Percentiles rank a stretch among this genome's conserved stretches.
phyloP scores from a whole-genome alignment of 2,888 invertebrate species.

The Seira musarum region DNA sequence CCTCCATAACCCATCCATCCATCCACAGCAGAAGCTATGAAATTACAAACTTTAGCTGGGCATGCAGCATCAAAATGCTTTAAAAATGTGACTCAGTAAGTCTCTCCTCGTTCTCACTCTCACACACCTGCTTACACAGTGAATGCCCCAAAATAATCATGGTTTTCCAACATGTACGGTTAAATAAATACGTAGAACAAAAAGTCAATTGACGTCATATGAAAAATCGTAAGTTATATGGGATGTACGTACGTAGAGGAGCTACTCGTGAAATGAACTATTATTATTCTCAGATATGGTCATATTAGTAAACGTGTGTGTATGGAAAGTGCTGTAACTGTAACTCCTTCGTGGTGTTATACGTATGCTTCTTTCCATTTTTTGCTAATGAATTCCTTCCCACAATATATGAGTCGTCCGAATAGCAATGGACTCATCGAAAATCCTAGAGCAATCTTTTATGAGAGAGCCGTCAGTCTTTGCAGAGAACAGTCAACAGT shows the following conservation, averaged over 20 bases:
- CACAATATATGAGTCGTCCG: background rate
- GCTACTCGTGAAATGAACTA: background rate
- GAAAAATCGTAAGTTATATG: slow-evolving; percentile 3
- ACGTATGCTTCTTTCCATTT: background rate
- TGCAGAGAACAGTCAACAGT: slow-evolving; percentile 47
- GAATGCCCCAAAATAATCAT: background rate
- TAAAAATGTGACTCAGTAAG: background rate
- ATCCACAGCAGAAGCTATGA: background rate
- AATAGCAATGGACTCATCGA: slow-evolving; percentile 28
- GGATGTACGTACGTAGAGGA: background rate
- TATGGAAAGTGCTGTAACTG: background rate
- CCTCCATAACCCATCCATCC: no score
- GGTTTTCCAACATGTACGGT: background rate
- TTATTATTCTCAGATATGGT: background rate
- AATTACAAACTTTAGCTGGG: no score
- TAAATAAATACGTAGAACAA: slow-evolving; percentile 18
- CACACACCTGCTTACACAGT: background rate
- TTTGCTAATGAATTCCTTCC: slow-evolving; percentile 32
- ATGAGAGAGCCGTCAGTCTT: slow-evolving; percentile 49
- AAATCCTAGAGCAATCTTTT: slow-evolving; percentile 49
- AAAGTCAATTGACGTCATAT: slow-evolving; percentile 29
- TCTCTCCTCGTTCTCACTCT: background rate
- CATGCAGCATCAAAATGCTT: background rate
- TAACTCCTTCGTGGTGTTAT: slow-evolving; percentile 12
- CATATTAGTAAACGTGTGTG: background rate